Conservation (phyloP, 2,888 invertebrate genomes). For the Eupithecia inturbata region DNA sequence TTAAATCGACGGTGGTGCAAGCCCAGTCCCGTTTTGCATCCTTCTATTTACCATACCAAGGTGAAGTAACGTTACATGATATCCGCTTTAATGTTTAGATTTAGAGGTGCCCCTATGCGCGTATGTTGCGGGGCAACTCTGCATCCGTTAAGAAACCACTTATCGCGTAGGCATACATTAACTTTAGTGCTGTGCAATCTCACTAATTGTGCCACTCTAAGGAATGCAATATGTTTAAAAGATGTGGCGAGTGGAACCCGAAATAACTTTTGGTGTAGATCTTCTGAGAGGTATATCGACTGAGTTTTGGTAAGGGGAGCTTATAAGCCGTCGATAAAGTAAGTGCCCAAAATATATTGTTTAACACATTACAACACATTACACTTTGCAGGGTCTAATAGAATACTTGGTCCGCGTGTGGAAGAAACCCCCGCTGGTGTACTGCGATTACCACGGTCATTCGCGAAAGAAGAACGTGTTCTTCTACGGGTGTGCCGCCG, state of each 20-base stretch:
- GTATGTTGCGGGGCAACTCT: conserved; percentile 35
- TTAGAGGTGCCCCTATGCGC: conserved; percentile 32
- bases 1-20: conserved; percentile 93
- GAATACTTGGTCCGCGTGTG: conserved; percentile 85
- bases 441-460: conserved; percentile 92
- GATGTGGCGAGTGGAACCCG: conserved; percentile 1
- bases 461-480: conserved; percentile 94
- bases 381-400: conserved; percentile 80
- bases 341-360: neutral
- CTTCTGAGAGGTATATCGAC: neutral
- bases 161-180: conserved; percentile 39
- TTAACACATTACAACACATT: neutral
- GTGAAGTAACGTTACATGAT: conserved; percentile 64
- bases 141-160: conserved; percentile 41
- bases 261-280: neutral
- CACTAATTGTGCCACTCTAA: conserved; percentile 27
- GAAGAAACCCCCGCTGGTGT: conserved; percentile 85
- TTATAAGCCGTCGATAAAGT: neutral
- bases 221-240: conserved; percentile 8
- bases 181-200: conserved; percentile 32
- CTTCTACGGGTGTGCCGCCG: conserved; percentile 91
- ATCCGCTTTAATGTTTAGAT: conserved; percentile 40
- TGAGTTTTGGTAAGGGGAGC: neutral
- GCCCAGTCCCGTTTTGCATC: conserved; percentile 89
- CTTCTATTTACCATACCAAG: conserved; percentile 93